These are phyloP conservation scores for Corythucha ciliata DNA, from an alignment of 2,888 invertebrate species.

Conservation along the genomic window DNA sequence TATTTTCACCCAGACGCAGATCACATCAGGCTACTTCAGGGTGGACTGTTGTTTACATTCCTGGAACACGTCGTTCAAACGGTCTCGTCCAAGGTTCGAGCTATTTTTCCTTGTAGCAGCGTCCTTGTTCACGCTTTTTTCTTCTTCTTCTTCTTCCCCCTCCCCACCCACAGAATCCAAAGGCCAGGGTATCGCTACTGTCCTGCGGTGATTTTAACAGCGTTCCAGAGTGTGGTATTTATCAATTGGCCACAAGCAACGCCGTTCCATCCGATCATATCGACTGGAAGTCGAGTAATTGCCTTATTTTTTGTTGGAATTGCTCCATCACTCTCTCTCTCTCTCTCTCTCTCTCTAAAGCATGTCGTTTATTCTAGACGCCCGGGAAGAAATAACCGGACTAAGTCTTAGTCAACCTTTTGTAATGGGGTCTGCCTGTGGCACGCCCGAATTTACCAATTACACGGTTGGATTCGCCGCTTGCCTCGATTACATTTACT, in stretches of 20 bases:
- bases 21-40: conserved; percentile 79
- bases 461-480: conserved; percentile 71
- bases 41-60: conserved; percentile 47
- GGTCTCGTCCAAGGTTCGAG: not conserved
- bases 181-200: conserved; percentile 51
- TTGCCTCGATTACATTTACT: conserved; percentile 87
- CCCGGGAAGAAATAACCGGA: conserved; percentile 53
- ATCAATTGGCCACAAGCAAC: conserved; percentile 63
- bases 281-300: conserved; percentile 75
- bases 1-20: conserved; percentile 89
- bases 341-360: not conserved
- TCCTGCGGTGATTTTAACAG: conserved; percentile 93
- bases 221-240: conserved; percentile 71
- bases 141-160: not conserved
- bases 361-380: conserved; percentile 44
- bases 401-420: conserved; percentile 57
- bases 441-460: conserved; percentile 74
- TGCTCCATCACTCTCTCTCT: too few relatives aligned
- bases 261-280: conserved; percentile 52
- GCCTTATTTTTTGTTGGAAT: too few relatives aligned
- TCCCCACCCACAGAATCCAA: not conserved
- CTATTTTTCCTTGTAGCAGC: not conserved
- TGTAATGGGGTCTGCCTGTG: conserved; percentile 66
- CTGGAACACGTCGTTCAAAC: not conserved
- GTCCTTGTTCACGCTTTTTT: not conserved